phyloP scores from a whole-genome alignment of 2,888 invertebrate genomes.

The Lordiphosa andalusiaca region DNA sequence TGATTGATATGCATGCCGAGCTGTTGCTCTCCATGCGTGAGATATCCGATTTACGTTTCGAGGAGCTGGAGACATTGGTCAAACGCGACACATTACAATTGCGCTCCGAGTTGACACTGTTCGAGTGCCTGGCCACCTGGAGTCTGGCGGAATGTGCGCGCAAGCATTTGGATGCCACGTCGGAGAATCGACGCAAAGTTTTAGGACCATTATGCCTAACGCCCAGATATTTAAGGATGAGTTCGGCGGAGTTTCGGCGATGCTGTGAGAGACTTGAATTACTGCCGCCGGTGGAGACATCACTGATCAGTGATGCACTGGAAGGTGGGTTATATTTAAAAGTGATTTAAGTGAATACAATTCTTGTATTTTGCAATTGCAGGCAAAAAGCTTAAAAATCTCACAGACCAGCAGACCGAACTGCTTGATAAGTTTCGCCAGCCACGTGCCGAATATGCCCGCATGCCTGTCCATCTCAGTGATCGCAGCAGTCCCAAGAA shows the following conservation, averaged over 20 bases:
- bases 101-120: conserved; percentile 77
- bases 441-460: conserved; percentile 78
- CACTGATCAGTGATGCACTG: conserved; percentile 76
- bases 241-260: conserved; percentile 71
- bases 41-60: conserved; percentile 78
- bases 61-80: conserved; percentile 79
- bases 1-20: conserved; percentile 80
- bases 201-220: conserved; percentile 79
- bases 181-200: conserved; percentile 79
- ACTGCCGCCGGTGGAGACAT: conserved; percentile 76
- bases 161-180: conserved; percentile 76
- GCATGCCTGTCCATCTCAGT: conserved; percentile 80
- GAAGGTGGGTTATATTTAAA: conserved; percentile 58
- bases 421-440: conserved; percentile 79
- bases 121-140: conserved; percentile 80
- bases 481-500: conserved; percentile 80
- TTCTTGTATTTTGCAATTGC: not conserved
- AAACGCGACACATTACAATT: conserved; percentile 79
- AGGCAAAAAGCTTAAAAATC: conserved; percentile 78
- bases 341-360: too few species aligned
- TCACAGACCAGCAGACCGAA: conserved; percentile 78
- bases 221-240: conserved; percentile 78
- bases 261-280: conserved; percentile 79
- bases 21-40: conserved; percentile 74
- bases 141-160: conserved; percentile 79